Conservation (phyloP, 2,113 vertebrate genomes). For the Gallinago undulata region DNA sequence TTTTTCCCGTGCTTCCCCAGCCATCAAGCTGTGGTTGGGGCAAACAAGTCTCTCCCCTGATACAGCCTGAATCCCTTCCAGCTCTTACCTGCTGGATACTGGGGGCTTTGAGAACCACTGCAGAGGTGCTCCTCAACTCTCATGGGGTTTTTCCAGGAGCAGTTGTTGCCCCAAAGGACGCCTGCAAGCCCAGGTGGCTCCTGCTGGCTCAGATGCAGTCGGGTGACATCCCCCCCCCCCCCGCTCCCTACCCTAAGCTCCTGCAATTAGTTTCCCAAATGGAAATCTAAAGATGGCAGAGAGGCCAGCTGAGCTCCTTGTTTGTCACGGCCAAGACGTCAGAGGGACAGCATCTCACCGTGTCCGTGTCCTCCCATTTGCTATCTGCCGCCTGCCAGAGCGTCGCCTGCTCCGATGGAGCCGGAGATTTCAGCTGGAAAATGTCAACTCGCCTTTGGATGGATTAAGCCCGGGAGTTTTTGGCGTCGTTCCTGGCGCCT, state of each 20-base stretch:
- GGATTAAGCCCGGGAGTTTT: conserved; percentile 23
- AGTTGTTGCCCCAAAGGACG: not conserved
- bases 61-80: not conserved
- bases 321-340: not conserved
- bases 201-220: not conserved
- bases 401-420: not conserved
- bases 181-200: not conserved
- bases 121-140: accelerated
- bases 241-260: not conserved
- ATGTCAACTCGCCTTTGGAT: not conserved
- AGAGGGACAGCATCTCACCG: not conserved
- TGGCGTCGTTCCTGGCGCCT: not conserved
- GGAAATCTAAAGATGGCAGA: not conserved
- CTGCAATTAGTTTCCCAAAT: not conserved
- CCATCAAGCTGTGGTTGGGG: not conserved
- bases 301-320: not conserved
- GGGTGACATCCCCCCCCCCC: not conserved
- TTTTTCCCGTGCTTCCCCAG: not conserved
- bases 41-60: not conserved
- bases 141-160: not conserved
- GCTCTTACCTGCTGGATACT: not conserved
- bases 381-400: not conserved
- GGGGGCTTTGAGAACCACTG: not conserved
- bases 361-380: not conserved
- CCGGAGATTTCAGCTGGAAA: conserved; percentile 23